Percentiles rank a stretch among this genome's conserved stretches.
phyloP scores from a whole-genome alignment of 2,888 invertebrate genomes.

The Tolmerus cingulatus region DNA sequence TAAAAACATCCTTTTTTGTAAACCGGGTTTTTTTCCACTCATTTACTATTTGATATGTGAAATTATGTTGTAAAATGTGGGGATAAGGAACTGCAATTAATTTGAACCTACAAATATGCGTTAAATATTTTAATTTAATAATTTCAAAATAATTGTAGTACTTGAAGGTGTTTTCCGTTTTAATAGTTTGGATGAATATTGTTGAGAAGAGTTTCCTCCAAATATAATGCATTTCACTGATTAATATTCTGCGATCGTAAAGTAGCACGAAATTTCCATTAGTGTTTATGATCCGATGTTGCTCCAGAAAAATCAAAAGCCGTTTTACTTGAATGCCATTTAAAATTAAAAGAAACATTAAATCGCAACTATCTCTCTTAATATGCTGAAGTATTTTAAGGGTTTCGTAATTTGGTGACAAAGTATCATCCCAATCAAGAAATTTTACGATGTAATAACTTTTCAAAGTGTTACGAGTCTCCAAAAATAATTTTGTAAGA shows the following conservation, averaged over 20 bases:
- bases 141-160: neutral
- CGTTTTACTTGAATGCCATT: slow-evolving; percentile 75
- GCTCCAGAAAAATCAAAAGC: slow-evolving; percentile 75
- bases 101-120: slow-evolving; percentile 69
- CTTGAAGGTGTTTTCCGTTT: neutral
- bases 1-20: slow-evolving; percentile 56
- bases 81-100: slow-evolving; percentile 80
- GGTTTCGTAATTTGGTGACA: slow-evolving; percentile 69
- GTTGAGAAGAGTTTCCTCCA: slow-evolving; percentile 82
- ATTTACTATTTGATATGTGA: slow-evolving; percentile 71
- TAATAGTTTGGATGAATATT: slow-evolving; percentile 69
- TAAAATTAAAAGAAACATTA: slow-evolving; percentile 74
- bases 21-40: slow-evolving; percentile 73
- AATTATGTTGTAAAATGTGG: slow-evolving; percentile 65
- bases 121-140: neutral
- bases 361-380: slow-evolving; percentile 72
- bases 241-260: slow-evolving; percentile 74
- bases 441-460: slow-evolving; percentile 66
- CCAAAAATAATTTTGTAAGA: neutral
- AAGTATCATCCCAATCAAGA: slow-evolving; percentile 71
- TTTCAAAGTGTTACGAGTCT: slow-evolving; percentile 38
- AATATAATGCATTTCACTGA: slow-evolving; percentile 71
- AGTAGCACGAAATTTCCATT: slow-evolving; percentile 75
- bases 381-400: slow-evolving; percentile 68
- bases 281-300: slow-evolving; percentile 75